Evolutionary conservation across 2,888 invertebrate genomes (phyloP).

Genomic region (Euclidia mi): DNA sequence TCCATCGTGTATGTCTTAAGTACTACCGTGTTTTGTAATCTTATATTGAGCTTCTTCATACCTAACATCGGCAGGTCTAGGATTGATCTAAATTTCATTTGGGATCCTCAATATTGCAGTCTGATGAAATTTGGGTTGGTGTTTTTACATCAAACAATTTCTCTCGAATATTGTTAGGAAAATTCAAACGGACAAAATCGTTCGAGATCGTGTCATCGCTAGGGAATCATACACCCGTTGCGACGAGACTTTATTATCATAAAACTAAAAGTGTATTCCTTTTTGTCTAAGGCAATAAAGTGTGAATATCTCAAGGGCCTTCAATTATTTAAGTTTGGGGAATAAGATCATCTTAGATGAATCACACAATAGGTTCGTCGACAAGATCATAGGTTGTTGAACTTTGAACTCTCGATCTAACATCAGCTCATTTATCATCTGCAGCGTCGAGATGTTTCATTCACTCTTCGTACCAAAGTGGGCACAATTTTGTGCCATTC

Average conservation of each 20-base stretch:
- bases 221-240: neutral
- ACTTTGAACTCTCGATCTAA: slow-evolving; percentile 29
- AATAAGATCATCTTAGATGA: slow-evolving; percentile 21
- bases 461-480: slow-evolving; percentile 26
- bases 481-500: slow-evolving; percentile 24
- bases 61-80: too few species aligned
- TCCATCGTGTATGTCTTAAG: neutral
- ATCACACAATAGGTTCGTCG: slow-evolving; percentile 26
- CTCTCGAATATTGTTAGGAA: too few species aligned
- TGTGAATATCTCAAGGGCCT: neutral
- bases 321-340: slow-evolving; percentile 5
- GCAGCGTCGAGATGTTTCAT: slow-evolving; percentile 28
- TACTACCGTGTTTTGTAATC: too few species aligned
- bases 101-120: too few species aligned
- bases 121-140: too few species aligned
- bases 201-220: neutral
- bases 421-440: slow-evolving; percentile 40
- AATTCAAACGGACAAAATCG: neutral
- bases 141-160: too few species aligned
- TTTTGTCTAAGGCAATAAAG: slow-evolving; percentile 7
- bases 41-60: too few species aligned
- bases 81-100: too few species aligned
- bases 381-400: slow-evolving; percentile 35
- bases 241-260: slow-evolving; percentile 2
- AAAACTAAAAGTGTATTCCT: slow-evolving; percentile 8